A percentile compares a stretch with the other conserved stretches of the same genome.
phyloP scores from a whole-genome alignment of 2,888 invertebrate genomes.

The Clepsis dumicolana region DNA sequence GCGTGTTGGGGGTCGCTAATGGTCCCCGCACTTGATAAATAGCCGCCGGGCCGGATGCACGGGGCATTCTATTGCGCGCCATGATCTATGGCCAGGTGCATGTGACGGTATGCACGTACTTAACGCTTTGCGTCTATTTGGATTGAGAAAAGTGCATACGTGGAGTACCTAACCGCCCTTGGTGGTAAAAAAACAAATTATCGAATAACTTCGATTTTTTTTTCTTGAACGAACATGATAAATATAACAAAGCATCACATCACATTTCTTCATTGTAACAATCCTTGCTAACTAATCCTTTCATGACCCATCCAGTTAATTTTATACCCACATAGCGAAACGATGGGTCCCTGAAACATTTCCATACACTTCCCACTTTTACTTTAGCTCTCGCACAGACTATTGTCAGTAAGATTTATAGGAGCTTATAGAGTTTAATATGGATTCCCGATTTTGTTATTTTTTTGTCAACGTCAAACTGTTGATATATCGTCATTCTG shows the following conservation, averaged over 20 bases:
- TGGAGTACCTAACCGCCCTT: background rate
- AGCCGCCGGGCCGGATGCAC: conserved; percentile 57
- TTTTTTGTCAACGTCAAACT: background rate
- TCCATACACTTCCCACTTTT: background rate
- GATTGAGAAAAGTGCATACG: conserved; percentile 1
- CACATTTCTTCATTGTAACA: no score
- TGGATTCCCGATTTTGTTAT: conserved; percentile 8
- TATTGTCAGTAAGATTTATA: conserved; percentile 16
- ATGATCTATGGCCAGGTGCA: conserved; percentile 63
- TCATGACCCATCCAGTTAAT: background rate
- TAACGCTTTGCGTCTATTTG: conserved; percentile 29
- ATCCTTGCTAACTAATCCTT: background rate
- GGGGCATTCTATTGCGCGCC: conserved; percentile 64
- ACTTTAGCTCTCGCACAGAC: background rate
- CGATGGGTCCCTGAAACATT: background rate
- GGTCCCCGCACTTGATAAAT: conserved; percentile 66
- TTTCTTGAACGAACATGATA: no score
- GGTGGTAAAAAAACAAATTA: background rate
- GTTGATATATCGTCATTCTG: conserved; percentile 3
- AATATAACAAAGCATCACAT: no score
- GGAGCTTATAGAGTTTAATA: conserved; percentile 7
- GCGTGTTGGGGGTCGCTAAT: conserved; percentile 64
- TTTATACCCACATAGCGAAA: background rate
- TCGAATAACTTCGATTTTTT: no score
- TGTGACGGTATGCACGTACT: conserved; percentile 48